Evolutionary conservation across 92 coral and sea anemone species (phyloP).

Genomic region (Porites evermanni): DNA sequence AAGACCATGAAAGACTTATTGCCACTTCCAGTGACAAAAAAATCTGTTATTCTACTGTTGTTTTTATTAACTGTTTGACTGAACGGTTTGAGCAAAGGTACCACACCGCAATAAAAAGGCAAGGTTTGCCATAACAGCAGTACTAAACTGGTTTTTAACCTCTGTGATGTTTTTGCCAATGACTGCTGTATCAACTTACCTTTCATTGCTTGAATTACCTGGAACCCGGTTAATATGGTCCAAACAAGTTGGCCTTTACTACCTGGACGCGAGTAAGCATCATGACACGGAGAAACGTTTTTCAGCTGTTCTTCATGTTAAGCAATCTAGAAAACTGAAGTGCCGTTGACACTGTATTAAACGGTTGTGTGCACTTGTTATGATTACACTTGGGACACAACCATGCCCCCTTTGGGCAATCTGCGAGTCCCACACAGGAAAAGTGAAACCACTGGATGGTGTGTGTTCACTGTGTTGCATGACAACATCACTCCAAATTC

Average conservation of each 20-base stretch:
- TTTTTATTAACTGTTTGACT: no score
- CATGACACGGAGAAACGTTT: background rate
- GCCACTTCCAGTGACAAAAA: no score
- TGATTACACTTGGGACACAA: constrained; percentile 36
- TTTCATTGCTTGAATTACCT: no score
- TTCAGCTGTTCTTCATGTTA: constrained; percentile 10
- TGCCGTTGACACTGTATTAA: constrained; percentile 4
- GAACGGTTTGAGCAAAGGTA: no score
- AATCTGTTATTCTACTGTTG: no score
- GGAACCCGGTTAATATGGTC: no score
- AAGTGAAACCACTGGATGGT: constrained; percentile 51
- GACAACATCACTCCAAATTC: constrained; percentile 52
- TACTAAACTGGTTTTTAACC: no score
- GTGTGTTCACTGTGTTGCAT: constrained; percentile 24
- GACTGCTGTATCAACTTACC: no score
- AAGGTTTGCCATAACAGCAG: no score
- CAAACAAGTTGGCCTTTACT: background rate
- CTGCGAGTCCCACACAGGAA: constrained; percentile 58
- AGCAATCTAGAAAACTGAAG: constrained; percentile 5
- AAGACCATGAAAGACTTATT: no score
- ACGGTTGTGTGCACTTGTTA: constrained; percentile 6
- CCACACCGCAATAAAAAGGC: no score
- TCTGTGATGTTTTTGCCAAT: no score
- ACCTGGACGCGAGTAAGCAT: background rate
- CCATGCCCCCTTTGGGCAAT: constrained; percentile 36